These are phyloP conservation scores for Phyllostomus hastatus DNA, from an alignment of 2,113 vertebrate genomes.

Conservation along the genomic window DNA sequence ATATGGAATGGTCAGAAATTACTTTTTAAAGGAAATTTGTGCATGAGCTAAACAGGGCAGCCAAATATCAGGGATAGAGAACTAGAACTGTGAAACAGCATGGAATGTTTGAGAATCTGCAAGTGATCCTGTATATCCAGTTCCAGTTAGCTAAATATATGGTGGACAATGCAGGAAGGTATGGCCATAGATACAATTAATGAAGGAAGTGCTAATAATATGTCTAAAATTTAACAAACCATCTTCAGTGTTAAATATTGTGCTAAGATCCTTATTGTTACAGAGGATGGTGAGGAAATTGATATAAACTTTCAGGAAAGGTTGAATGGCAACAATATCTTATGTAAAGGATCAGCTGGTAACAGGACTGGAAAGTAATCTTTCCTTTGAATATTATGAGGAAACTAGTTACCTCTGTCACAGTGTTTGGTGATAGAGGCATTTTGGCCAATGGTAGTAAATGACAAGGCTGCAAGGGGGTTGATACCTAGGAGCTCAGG, in stretches of 20 bases:
- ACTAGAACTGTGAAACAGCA: neutral
- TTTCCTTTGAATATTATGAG: neutral
- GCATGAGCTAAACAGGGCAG: neutral
- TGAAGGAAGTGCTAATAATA: neutral
- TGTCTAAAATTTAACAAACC: neutral
- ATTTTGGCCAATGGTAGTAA: neutral
- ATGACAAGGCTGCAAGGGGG: neutral
- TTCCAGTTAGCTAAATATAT: neutral
- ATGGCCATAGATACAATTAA: neutral
- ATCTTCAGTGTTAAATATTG: neutral
- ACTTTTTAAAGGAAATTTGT: neutral
- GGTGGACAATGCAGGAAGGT: too few relatives aligned
- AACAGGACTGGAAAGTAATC: neutral
- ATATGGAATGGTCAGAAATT: neutral
- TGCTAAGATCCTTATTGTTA: neutral
- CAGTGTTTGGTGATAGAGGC: neutral
- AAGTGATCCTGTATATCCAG: neutral
- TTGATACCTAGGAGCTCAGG: neutral
- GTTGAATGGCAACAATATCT: neutral
- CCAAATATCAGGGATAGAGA: neutral
- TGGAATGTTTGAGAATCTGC: neutral
- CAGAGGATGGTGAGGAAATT: neutral
- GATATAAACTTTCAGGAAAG: neutral
- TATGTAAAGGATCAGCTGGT: neutral
- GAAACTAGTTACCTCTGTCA: neutral